Base-by-base conservation (phyloP, 1,140 invertebrate species). In the Trigoniulus corallinus region DNA sequence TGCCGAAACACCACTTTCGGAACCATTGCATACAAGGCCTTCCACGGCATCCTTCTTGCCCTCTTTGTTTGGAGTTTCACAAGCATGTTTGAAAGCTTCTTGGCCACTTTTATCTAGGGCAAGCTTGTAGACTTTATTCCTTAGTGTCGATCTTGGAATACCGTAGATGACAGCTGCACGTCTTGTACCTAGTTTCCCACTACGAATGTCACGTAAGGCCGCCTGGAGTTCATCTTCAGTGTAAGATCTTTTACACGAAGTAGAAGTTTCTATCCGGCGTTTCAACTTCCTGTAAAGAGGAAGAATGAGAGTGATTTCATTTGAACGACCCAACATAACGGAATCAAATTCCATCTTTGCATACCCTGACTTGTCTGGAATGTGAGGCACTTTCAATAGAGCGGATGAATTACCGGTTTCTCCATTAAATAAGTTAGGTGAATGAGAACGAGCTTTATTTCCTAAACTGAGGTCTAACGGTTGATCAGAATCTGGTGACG, bases 161-260 rank as follows among this genome's bases (percentile, higher is more conserved):
- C 89, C 88, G 66, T 96, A 96, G 54, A 94, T 82, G 25, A 88
- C 87, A 29, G 92, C 86, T 1, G 91, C 89, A 53, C 92, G 74
- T 27, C 91, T 70, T 1, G 88, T 93, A 44, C 88, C 91, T 51
- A 96, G 71, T 63, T 88, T 86, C 3, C 88, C 89, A 62, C 80
- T 84, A 63, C 91, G 81, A 60, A 96, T 93, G 66, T 95, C 91
- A 54, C 84, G 74, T 41, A 96, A 74, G 7, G 89, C 89, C 15
- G 82, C 81, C 59, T 85, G 81, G 7, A 95, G 73, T 64, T 93
- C 89, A 58, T 91, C 85, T 61, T 93, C 86, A 23, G 86, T 92
- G 72, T 95, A 95, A 15, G 80, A 78, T 55, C 82, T 58, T 51
- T 70, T 71, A 45, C 57, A 56, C 29, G 47, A 47, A 46, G 51